A percentile compares a stretch with the other conserved stretches of the same genome.
These are phyloP conservation scores for Hirundichthys speculiger DNA, from an alignment of 2,113 vertebrate species.

Conservation along the genomic window DNA sequence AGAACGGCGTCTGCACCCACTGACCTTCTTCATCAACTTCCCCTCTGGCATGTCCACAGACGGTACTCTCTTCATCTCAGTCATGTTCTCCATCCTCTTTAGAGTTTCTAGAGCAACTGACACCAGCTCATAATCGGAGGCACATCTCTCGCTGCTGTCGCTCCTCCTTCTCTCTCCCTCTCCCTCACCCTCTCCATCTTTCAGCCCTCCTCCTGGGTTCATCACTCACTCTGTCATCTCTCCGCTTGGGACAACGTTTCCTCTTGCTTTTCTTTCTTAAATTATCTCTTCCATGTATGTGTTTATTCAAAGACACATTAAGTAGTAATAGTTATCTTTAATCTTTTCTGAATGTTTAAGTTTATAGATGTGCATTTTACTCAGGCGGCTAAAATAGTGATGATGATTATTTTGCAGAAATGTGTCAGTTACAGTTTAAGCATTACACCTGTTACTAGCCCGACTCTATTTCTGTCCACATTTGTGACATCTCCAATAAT, in stretches of 20 bases:
- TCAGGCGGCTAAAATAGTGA: background rate
- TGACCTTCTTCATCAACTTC: constrained; percentile 80
- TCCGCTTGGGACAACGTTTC: background rate
- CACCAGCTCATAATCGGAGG: constrained; percentile 69
- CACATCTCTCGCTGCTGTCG: constrained; percentile 52
- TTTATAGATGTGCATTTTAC: background rate
- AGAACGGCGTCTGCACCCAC: constrained; percentile 27
- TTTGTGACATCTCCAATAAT: constrained; percentile 57
- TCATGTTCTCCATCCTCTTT: constrained; percentile 63
- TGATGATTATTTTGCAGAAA: background rate
- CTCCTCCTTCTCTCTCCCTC: constrained; percentile 61
- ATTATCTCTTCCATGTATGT: background rate
- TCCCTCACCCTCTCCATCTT: constrained; percentile 4
- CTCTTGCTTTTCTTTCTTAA: background rate
- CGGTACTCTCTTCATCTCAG: constrained; percentile 61
- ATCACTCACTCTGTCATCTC: constrained; percentile 28
- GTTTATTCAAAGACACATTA: background rate
- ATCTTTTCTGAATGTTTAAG: background rate
- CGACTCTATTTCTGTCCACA: constrained; percentile 32
- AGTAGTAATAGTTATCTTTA: background rate
- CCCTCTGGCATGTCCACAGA: constrained; percentile 70
- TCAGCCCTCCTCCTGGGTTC: constrained; percentile 44
- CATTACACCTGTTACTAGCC: constrained; percentile 21
- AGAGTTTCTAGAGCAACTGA: constrained; percentile 59
- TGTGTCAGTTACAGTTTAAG: constrained; percentile 17